Percentiles rank a stretch among this genome's conserved stretches.
These are phyloP conservation scores for Synergus umbraculus DNA, from an alignment of 2,888 invertebrate species.

Conservation along the genomic window DNA sequence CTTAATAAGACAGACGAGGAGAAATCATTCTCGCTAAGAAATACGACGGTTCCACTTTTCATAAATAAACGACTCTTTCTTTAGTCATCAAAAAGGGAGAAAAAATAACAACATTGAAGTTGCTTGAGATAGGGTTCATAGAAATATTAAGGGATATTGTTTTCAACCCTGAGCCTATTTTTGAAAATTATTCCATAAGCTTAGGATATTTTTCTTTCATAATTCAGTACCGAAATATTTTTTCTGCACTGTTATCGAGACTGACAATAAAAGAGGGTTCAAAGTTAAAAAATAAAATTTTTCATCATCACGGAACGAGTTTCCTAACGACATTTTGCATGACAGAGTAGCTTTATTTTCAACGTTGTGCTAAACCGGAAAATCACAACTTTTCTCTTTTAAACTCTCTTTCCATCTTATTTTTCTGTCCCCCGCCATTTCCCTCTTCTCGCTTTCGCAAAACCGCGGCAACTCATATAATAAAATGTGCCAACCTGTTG, in stretches of 20 bases:
- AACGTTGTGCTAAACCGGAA: not conserved
- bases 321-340: slow-evolving; percentile 11
- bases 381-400: slow-evolving; percentile 26
- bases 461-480: slow-evolving; percentile 13
- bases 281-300: slow-evolving; percentile 2
- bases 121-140: too few species aligned
- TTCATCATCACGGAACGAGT: not conserved
- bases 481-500: slow-evolving; percentile 36
- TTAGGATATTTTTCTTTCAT: too few species aligned
- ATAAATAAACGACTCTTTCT: not conserved
- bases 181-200: too few species aligned
- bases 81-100: not conserved
- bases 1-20: not conserved
- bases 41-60: not conserved
- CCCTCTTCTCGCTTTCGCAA: slow-evolving; percentile 4
- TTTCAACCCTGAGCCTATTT: too few species aligned
- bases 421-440: slow-evolving; percentile 1
- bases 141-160: too few species aligned
- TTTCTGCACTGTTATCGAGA: too few species aligned
- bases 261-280: not conserved
- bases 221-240: too few species aligned
- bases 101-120: not conserved
- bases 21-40: not conserved
- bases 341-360: not conserved
- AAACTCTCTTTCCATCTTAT: slow-evolving; percentile 22